These are phyloP conservation scores for Probaryconus sp. DNA, from an alignment of 1,140 invertebrate genomes.

Conservation along the genomic window DNA sequence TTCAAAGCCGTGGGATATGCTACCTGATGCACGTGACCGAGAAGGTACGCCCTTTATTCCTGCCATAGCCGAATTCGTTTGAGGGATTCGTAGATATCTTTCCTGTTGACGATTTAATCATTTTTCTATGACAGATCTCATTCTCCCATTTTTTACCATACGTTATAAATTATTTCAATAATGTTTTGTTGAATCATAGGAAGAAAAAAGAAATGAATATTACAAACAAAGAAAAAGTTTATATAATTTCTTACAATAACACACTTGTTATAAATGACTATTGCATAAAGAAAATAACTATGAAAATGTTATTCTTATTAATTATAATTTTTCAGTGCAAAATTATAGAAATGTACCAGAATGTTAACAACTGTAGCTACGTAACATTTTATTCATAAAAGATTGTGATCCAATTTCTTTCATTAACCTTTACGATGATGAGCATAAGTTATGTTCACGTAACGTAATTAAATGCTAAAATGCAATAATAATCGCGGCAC, in stretches of 20 bases:
- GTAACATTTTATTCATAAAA: slow-evolving; percentile 34
- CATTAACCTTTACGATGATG: slow-evolving; percentile 43
- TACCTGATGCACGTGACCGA: slow-evolving; percentile 48
- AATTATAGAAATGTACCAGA: no score
- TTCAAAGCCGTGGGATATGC: slow-evolving; percentile 63
- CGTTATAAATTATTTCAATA: no score
- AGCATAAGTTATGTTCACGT: slow-evolving; percentile 38
- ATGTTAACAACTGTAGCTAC: no score
- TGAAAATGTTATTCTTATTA: no score
- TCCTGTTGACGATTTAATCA: slow-evolving; percentile 50
- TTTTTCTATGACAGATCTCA: neutral
- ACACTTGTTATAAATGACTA: no score
- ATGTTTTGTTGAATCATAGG: no score
- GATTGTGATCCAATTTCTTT: slow-evolving; percentile 35
- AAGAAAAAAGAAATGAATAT: slow-evolving; percentile 3
- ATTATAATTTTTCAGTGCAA: no score
- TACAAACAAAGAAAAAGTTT: slow-evolving; percentile 4
- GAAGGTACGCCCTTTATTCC: slow-evolving; percentile 43
- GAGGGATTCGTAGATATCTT: slow-evolving; percentile 31
- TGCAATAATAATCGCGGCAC: slow-evolving; percentile 53
- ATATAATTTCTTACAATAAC: slow-evolving; percentile 32
- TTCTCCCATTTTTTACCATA: no score
- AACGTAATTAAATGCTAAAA: slow-evolving; percentile 62
- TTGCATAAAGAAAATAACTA: no score
- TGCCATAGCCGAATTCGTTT: slow-evolving; percentile 29